phyloP scores from a whole-genome alignment of 2,797 vertebrate genomes.

The Serranus cabrilla region DNA sequence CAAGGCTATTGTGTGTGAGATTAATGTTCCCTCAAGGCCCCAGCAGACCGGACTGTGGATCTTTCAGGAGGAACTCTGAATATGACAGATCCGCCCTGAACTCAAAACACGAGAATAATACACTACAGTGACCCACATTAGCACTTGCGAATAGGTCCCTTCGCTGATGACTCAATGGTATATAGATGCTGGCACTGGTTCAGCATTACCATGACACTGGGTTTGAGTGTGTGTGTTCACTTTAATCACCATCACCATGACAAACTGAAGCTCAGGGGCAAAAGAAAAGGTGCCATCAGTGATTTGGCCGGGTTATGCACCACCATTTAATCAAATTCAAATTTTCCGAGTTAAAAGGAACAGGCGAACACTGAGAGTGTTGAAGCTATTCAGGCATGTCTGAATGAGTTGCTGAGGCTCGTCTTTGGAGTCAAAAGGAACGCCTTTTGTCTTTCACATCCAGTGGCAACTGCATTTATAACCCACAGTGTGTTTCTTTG shows the following conservation, averaged over 20 bases:
- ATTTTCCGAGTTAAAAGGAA: constrained; percentile 58
- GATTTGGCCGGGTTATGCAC: constrained; percentile 49
- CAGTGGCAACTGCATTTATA: constrained; percentile 53
- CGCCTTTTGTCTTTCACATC: constrained; percentile 41
- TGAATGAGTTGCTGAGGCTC: constrained; percentile 74
- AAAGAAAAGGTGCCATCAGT: constrained; percentile 62
- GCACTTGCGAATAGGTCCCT: constrained; percentile 66
- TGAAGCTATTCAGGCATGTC: constrained; percentile 57
- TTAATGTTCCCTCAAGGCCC: constrained; percentile 44
- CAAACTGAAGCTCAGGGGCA: constrained; percentile 55
- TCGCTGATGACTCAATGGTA: constrained; percentile 60
- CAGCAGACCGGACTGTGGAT: constrained; percentile 33
- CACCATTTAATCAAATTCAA: constrained; percentile 75
- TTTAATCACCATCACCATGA: constrained; percentile 70
- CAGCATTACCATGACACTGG: constrained; percentile 59
- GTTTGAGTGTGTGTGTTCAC: constrained; percentile 16
- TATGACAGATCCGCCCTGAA: constrained; percentile 67
- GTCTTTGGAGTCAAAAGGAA: constrained; percentile 49
- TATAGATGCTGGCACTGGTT: constrained; percentile 62
- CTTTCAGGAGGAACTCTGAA: constrained; percentile 59
- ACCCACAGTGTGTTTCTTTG: constrained; percentile 18
- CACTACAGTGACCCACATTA: constrained; percentile 58
- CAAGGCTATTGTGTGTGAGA: constrained; percentile 62
- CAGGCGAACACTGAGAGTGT: constrained; percentile 54
- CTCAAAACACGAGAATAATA: constrained; percentile 66